phyloP scores from a whole-genome alignment of 1,140 invertebrate genomes.

The Zaprionus camerounensis region DNA sequence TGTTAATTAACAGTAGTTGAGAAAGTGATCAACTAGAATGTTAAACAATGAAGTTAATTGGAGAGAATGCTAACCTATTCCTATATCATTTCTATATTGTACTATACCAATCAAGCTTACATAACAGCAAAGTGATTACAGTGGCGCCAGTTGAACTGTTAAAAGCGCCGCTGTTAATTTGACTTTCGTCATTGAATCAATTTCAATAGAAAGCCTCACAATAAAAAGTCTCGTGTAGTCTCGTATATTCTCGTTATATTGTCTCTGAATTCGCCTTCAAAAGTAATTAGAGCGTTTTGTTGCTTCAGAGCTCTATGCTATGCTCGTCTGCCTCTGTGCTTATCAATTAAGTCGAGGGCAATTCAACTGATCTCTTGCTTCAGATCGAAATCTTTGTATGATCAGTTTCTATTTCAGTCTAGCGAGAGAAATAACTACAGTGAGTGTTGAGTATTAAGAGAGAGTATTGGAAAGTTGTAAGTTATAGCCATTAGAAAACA shows the following conservation, averaged over 20 bases:
- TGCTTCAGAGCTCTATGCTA: conserved; percentile 9
- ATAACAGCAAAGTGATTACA: neutral
- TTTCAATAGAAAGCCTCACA: conserved; percentile 4
- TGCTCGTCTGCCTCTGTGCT: neutral
- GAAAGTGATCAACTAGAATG: neutral
- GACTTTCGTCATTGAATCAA: neutral
- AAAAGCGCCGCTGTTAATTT: neutral
- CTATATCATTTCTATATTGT: too few relatives aligned
- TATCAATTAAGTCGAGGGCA: conserved; percentile 47
- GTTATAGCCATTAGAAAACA: too few relatives aligned
- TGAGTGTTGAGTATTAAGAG: too few relatives aligned
- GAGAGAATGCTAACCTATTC: neutral
- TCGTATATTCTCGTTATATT: conserved; percentile 12
- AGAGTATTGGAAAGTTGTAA: too few relatives aligned
- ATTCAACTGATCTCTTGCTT: conserved; percentile 27
- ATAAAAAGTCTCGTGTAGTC: neutral
- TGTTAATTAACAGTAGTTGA: neutral
- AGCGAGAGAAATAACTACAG: neutral
- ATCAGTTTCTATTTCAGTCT: neutral
- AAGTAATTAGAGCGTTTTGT: conserved; percentile 28
- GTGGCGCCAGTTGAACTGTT: neutral
- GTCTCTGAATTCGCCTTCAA: conserved; percentile 16
- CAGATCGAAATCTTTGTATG: neutral
- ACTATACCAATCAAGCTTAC: neutral
- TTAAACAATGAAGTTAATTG: neutral